Evolutionary conservation across 2,888 invertebrate genomes (phyloP).

Genomic region (Pseudeuparius sepicola): DNA sequence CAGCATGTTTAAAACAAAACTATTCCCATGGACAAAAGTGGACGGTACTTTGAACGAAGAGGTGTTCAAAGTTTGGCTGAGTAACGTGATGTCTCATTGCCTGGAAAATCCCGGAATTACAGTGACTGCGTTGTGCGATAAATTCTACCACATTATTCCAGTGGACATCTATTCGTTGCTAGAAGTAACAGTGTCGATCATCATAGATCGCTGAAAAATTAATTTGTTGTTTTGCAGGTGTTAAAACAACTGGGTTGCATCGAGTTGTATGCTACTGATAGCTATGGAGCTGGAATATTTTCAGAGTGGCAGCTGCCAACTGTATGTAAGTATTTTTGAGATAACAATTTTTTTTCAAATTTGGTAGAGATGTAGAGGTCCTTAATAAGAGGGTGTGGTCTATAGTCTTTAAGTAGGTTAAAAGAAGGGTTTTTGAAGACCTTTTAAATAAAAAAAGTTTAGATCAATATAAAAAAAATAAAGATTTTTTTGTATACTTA

Average conservation of each 20-base stretch:
- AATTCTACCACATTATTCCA: slow-evolving; percentile 57
- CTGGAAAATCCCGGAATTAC: slow-evolving; percentile 51
- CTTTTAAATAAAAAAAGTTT: too few relatives aligned
- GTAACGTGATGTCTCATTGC: slow-evolving; percentile 54
- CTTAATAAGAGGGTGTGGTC: too few relatives aligned
- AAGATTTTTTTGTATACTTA: too few relatives aligned
- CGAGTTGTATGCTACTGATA: slow-evolving; percentile 36
- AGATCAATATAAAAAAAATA: too few relatives aligned
- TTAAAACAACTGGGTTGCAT: slow-evolving; percentile 48
- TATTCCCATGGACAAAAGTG: slow-evolving; percentile 64
- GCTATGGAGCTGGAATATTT: slow-evolving; percentile 38
- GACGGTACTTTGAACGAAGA: slow-evolving; percentile 61
- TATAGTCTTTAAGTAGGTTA: too few relatives aligned
- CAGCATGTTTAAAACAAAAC: slow-evolving; percentile 23
- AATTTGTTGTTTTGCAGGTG: slow-evolving; percentile 43
- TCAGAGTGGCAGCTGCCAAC: slow-evolving; percentile 23
- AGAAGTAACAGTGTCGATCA: slow-evolving; percentile 49
- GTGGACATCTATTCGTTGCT: slow-evolving; percentile 51
- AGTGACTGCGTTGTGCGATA: slow-evolving; percentile 44
- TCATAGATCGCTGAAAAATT: too few relatives aligned
- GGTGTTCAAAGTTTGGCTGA: slow-evolving; percentile 58
- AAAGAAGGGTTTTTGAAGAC: too few relatives aligned
- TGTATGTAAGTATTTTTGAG: slow-evolving; percentile 22
- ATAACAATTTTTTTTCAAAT: slow-evolving; percentile 11
- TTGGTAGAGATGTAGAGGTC: too few relatives aligned